Conservation (phyloP, 2,113 vertebrate genomes). For the Carassius carassius region DNA sequence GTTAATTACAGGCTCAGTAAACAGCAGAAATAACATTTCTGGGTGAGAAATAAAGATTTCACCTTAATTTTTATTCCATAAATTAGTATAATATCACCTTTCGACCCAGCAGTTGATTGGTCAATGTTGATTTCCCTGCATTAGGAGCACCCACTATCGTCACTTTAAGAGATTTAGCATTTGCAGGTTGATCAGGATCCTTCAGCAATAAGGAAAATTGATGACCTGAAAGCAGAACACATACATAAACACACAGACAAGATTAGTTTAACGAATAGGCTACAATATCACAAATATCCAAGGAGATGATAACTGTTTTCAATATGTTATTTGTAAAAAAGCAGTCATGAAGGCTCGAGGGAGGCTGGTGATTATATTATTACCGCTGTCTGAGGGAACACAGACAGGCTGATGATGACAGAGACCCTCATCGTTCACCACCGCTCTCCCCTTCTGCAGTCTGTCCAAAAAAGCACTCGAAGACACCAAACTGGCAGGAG, state of each 20-base stretch:
- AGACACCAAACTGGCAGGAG: slow-evolving; percentile 69
- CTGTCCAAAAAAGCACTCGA: slow-evolving; percentile 69
- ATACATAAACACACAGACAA: background rate
- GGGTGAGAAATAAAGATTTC: background rate
- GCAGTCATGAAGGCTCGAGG: background rate
- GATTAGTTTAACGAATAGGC: background rate
- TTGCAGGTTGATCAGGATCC: slow-evolving; percentile 83
- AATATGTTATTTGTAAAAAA: background rate
- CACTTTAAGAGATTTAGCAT: slow-evolving; percentile 82
- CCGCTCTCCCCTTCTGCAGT: slow-evolving; percentile 65
- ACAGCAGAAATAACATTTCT: background rate
- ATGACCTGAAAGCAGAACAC: slow-evolving; percentile 70
- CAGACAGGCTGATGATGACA: slow-evolving; percentile 57
- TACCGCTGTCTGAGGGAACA: slow-evolving; percentile 70
- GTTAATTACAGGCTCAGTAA: background rate
- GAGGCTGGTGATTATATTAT: slow-evolving; percentile 12
- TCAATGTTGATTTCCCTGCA: slow-evolving; percentile 92
- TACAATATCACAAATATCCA: background rate
- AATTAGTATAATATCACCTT: slow-evolving; percentile 76
- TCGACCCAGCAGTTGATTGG: slow-evolving; percentile 89
- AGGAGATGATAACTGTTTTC: background rate
- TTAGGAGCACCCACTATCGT: slow-evolving; percentile 91
- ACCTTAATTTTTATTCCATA: background rate
- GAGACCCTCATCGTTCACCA: slow-evolving; percentile 56
- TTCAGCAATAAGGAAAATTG: slow-evolving; percentile 75